Base-by-base conservation (phyloP, 2,113 vertebrate species). In the Lontra canadensis region DNA sequence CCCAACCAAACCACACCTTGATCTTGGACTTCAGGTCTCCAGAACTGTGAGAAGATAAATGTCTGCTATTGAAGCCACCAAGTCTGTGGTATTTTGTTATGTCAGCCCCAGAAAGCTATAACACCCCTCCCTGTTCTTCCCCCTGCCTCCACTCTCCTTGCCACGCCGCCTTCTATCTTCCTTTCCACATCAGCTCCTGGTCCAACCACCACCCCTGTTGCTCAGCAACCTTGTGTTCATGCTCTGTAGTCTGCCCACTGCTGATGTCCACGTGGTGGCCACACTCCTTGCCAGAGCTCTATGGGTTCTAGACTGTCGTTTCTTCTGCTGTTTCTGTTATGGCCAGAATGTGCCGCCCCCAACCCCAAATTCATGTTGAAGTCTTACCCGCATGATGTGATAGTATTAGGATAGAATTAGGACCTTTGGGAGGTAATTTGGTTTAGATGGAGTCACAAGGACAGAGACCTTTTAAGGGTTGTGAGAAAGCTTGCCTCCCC, bases 261-360 rank as follows among this genome's bases (percentile, higher is more conserved):
- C 63, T 36, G 31, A 3, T n/a, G n/a, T 1, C 6, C 55, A 23
- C 7, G 1, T 39, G 76, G 26, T 39, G 5, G 3, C 4, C 4
- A 44, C 15, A 26, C 42, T 76, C 42, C 13, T 76, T 76, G 73
- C 36, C 29, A 76, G 18, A 91, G 26, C 52, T 47, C 26, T 52
- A 3, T 39, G 59, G 3, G 25, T 61, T 49, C 39, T 42, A 29
- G 20, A 26, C 17, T 12, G 2, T 20, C 15, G 0, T 47, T 65
- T 34, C 0, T 8, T 20, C 36, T 34, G 9, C 7, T 3, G 29
- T 34, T 44, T 18, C 85, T 71, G 42, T 25, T 15, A 85, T 9
- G 20, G 42, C 34, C 31, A 1, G 12, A 85, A 47, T 25, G 83
- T 67, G 31, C 65, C 61, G 67, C 29, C 13, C 42, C 29, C 4